phyloP scores from a whole-genome alignment of 1,140 invertebrate genomes.

The Delia radicum region DNA sequence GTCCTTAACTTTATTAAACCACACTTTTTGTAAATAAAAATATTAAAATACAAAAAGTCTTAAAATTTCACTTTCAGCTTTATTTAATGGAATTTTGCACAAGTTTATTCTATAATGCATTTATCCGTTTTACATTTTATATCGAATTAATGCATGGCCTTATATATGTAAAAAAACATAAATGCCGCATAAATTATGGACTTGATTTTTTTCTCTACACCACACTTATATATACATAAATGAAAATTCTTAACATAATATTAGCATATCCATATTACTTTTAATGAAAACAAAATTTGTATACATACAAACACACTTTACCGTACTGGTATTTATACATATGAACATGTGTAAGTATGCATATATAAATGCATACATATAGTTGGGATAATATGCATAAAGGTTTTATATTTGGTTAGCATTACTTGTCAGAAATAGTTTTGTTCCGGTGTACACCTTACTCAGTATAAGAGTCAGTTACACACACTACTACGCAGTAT shows the following conservation, averaged over 20 bases:
- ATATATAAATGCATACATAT: not conserved
- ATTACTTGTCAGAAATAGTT: conserved; percentile 10
- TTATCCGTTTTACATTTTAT: no score
- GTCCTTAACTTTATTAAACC: no score
- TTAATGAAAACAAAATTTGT: not conserved
- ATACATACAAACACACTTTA: not conserved
- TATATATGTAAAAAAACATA: not conserved
- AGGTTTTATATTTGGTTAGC: not conserved
- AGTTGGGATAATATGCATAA: not conserved
- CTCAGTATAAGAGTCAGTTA: not conserved
- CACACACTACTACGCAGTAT: not conserved
- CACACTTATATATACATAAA: not conserved
- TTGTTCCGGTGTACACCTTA: not conserved
- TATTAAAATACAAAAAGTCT: no score
- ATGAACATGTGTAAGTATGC: not conserved
- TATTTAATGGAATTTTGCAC: no score
- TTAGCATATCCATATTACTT: conserved; percentile 11
- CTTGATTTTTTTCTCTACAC: not conserved
- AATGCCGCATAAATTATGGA: conserved; percentile 16
- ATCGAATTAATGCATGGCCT: not conserved
- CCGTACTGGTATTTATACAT: no score
- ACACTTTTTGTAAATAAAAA: no score
- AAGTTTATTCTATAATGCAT: no score
- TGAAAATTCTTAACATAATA: not conserved
- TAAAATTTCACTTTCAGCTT: no score